A percentile compares a stretch with the other conserved stretches of the same genome.
Conservation (phyloP, 37 sponge, comb jelly and placozoan species). For the Halisarca cf. caerulea region DNA sequence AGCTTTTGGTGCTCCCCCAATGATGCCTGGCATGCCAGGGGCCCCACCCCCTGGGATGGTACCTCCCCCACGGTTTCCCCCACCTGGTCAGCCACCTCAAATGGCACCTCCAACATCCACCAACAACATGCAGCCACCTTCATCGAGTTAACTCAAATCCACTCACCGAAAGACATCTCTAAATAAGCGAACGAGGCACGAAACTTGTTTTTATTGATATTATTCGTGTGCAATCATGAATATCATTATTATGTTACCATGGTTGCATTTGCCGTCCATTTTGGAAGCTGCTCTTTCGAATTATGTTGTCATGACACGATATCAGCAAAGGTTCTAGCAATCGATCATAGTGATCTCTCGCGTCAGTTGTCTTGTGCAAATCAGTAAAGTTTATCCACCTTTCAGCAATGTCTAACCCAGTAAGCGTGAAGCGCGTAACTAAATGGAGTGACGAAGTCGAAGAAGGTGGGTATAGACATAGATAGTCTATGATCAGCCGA, state of each 20-base stretch:
- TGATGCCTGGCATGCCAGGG: neutral
- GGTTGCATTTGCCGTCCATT: no score
- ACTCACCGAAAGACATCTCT: no score
- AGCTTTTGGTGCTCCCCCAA: no score
- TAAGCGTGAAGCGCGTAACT: constrained; percentile 57
- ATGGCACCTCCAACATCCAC: constrained; percentile 4
- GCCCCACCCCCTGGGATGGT: constrained; percentile 56
- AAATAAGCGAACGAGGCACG: no score
- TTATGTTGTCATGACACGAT: no score
- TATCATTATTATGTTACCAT: no score
- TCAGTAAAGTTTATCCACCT: no score
- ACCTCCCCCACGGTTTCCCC: constrained; percentile 39
- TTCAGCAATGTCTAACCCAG: constrained; percentile 35
- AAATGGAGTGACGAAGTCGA: constrained; percentile 80
- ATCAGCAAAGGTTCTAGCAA: no score
- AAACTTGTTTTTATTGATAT: no score
- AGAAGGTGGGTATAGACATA: constrained; percentile 76
- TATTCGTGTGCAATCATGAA: no score
- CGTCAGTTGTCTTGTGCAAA: neutral
- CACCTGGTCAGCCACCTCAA: constrained; percentile 36
- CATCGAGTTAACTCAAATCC: neutral
- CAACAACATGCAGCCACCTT: constrained; percentile 30
- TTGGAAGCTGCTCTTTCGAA: no score
- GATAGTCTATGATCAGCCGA: neutral
- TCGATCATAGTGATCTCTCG: neutral